Evolutionary conservation across 2,888 invertebrate species (phyloP).

Genomic region (Eurytoma californica): DNA sequence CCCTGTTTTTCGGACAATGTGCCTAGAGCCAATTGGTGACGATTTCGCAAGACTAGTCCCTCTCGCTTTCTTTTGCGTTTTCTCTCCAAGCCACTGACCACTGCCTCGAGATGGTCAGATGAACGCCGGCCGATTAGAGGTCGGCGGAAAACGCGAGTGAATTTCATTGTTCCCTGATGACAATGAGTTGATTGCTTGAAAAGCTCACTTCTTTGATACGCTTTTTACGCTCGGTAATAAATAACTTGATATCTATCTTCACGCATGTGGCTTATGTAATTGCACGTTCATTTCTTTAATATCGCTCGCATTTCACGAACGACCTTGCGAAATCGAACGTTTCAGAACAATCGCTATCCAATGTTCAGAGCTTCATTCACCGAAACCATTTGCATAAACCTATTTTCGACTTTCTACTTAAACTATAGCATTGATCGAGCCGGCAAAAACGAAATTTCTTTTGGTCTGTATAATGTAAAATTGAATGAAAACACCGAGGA

Average conservation of each 20-base stretch:
- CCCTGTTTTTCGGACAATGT: slow-evolving; percentile 42
- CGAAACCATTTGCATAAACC: no score
- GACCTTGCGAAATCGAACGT: background rate
- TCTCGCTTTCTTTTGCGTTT: background rate
- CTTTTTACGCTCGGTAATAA: slow-evolving; percentile 38
- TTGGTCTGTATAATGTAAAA: no score
- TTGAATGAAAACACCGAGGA: no score
- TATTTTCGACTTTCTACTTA: no score
- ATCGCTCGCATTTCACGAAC: background rate
- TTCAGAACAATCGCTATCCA: background rate
- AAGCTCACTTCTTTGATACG: background rate
- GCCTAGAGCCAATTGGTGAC: slow-evolving; percentile 27
- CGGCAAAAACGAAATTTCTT: no score
- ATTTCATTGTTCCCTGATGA: slow-evolving; percentile 16
- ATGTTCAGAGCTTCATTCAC: no score
- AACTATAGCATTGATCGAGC: no score
- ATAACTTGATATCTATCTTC: slow-evolving; percentile 29
- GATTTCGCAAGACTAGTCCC: background rate
- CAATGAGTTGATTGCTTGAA: slow-evolving; percentile 3
- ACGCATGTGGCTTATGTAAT: slow-evolving; percentile 22
- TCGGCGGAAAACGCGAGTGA: background rate
- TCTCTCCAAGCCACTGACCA: no score
- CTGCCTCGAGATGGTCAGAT: background rate
- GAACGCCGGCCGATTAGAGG: background rate
- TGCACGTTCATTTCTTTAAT: slow-evolving; percentile 23